Evolutionary conservation across 2,797 vertebrate species (phyloP).

Genomic region (Halcyon leucocephala): DNA sequence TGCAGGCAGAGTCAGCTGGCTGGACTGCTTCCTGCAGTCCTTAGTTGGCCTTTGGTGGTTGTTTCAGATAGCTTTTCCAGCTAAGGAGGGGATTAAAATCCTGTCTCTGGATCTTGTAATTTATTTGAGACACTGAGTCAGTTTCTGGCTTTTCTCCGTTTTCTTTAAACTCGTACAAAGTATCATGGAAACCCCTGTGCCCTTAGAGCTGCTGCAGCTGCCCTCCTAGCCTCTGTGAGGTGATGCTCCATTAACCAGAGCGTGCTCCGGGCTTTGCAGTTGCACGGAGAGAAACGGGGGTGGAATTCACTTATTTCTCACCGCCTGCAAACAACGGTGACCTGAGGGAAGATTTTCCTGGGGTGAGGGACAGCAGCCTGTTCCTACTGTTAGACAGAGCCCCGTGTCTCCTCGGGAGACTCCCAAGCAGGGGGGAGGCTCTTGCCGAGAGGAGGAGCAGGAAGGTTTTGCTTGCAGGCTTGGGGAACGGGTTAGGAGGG

Average conservation of each 20-base stretch:
- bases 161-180: neutral
- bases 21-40: neutral
- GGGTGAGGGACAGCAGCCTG: neutral
- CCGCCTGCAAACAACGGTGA: neutral
- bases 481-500: neutral
- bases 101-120: neutral
- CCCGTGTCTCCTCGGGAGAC: neutral
- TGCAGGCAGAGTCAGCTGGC: neutral
- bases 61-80: neutral
- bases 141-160: neutral
- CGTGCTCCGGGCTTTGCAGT: neutral
- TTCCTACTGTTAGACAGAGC: neutral
- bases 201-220: neutral
- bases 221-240: neutral
- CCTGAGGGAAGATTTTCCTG: neutral
- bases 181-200: neutral
- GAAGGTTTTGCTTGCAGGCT: fast-evolving
- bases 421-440: neutral
- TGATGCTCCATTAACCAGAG: neutral
- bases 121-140: neutral
- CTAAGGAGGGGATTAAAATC: neutral
- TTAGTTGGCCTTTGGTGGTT: neutral
- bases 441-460: neutral
- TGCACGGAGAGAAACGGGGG: neutral
- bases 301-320: neutral